phyloP scores from a whole-genome alignment of 2,113 vertebrate species.

The Calonectris borealis region DNA sequence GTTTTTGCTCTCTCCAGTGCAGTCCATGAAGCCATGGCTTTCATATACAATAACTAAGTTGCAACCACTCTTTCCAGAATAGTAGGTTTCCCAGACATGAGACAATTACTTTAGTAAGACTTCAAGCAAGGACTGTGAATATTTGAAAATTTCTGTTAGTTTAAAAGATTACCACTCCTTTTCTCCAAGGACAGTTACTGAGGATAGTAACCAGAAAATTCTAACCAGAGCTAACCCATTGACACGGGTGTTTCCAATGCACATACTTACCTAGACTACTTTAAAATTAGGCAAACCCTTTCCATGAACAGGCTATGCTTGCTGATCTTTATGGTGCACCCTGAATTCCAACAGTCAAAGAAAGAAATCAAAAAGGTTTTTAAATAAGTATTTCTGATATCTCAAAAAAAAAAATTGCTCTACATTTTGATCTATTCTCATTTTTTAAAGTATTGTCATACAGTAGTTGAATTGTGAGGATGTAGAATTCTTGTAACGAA shows the following conservation, averaged over 20 bases:
- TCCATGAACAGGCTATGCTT: neutral
- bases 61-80: neutral
- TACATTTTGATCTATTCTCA: conserved; percentile 28
- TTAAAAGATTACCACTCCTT: neutral
- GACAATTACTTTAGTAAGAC: neutral
- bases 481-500: conserved; percentile 25
- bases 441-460: conserved; percentile 34
- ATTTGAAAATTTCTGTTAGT: neutral
- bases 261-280: neutral
- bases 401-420: neutral
- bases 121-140: neutral
- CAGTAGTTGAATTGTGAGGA: conserved; percentile 42
- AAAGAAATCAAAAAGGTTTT: neutral
- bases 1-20: neutral
- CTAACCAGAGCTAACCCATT: neutral
- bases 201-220: neutral
- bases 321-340: neutral
- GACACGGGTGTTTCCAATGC: neutral
- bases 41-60: neutral
- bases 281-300: neutral
- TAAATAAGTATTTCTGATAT: neutral
- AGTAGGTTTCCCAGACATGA: neutral
- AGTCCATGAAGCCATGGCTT: neutral
- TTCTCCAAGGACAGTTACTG: neutral
- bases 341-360: neutral